Evolutionary conservation across 2,888 invertebrate species (phyloP).

Genomic region (Eutolmus rufibarbis): DNA sequence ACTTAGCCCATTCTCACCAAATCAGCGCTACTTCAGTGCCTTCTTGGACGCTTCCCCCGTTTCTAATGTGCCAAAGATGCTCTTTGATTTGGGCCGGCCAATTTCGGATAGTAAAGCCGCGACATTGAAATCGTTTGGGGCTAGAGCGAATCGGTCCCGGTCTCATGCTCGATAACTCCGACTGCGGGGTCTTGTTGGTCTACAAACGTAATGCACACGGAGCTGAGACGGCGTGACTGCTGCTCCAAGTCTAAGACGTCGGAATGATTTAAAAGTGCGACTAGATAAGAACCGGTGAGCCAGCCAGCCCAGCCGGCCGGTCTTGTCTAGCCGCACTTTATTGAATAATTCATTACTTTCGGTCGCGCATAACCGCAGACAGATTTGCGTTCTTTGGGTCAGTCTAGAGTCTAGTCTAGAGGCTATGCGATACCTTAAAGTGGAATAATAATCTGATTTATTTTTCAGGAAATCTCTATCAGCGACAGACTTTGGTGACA

Average conservation of each 20-base stretch:
- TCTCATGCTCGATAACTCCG: neutral
- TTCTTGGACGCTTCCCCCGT: neutral
- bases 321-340: slow-evolving; percentile 36
- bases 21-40: slow-evolving; percentile 1
- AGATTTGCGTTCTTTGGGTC: slow-evolving; percentile 28
- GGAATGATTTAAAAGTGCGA: slow-evolving; percentile 32
- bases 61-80: neutral
- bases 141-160: neutral
- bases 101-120: neutral
- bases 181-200: neutral
- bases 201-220: neutral
- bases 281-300: neutral
- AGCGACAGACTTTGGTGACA: neutral
- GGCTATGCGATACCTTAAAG: neutral
- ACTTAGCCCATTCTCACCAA: slow-evolving; percentile 24
- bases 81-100: neutral
- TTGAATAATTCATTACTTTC: slow-evolving; percentile 34
- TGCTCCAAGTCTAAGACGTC: neutral
- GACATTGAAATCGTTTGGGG: neutral
- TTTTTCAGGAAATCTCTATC: slow-evolving; percentile 32
- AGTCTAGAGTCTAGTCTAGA: neutral
- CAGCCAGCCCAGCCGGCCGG: slow-evolving; percentile 15
- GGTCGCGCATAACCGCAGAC: slow-evolving; percentile 12
- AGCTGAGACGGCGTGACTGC: slow-evolving; percentile 11
- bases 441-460: slow-evolving; percentile 10